Evolutionary conservation across 2,888 invertebrate genomes (phyloP), one percentile per base, ranked within the genome.

Genomic region (Pterostichus madidus): DNA sequence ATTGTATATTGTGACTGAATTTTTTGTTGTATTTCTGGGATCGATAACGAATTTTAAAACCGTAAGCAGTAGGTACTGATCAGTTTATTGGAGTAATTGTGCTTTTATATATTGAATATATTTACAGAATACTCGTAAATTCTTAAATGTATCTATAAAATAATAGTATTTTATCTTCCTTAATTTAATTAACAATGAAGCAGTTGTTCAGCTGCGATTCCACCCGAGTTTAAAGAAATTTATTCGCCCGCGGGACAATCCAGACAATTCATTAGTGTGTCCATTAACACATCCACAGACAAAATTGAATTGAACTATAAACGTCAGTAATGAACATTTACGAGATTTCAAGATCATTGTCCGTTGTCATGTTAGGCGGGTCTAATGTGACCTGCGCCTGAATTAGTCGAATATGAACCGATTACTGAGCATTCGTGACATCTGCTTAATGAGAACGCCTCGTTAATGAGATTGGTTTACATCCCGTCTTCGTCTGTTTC

Each of bases 381-480:
- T 64, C 64, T 64, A 79, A 64, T 79, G 53, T 52, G 52, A 79
- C 68, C 49, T 46, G 35, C 35, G 49, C 13, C 31, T n/a, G 79
- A 64, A 68, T 79, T 79, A 79, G 49, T 68, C 49, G 79, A 79
- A 79, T 79, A 79, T 79, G 79, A 79, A 79, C 79, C 79, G 79
- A 79, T 79, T 79, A 79, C 64, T 24, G 56, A 79, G 78, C 78
- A 52, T 64, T 79, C 68, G 79, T 79, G 64, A 79, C 79, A 68
- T 79, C 59, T 79, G 79, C 79, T 49, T 79, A 79, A 79, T 79
- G 79, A 79, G 79, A 64, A 79, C 79, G 79, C 32, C 64, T 52
- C 56, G 64, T 79, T 79, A 79, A 79, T 64, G 79, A 79, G 79
- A 79, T 79, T 79, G 79, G 79, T 79, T 79, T 68, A 79, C 64